Evolutionary conservation across 2,113 vertebrate species (phyloP), one percentile per base, ranked within the genome.

Genomic region (Limanda limanda): DNA sequence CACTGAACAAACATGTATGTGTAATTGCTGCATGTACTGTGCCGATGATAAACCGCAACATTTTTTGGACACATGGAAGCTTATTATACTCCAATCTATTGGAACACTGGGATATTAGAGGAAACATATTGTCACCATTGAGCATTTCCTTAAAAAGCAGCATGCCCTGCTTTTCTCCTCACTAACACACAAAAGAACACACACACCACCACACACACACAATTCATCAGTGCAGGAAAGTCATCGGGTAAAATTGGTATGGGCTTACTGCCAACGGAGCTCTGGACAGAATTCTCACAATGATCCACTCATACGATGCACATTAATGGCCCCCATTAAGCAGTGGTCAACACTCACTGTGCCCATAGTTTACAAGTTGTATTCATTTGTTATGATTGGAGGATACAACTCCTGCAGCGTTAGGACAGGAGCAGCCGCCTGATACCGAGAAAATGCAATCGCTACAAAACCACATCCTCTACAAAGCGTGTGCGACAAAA

Each of bases 301-400:
- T 84, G 79, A 86, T 80, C 76, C 85, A 80, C 76, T 88, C 72
- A 37, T 87, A 82, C 71, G 87, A 87, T 70, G 83, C 75, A 71
- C 89, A 84, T 76, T 86, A 90, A 85, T 85, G 78, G 85, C 10
- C 68, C 67, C 79, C 35, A 89, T 87, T 90, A 86, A 78, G 78
- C 78, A 42, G 51, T 73, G 71, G 85, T 83, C 70, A 63, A 79
- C 83, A 76, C 57, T 77, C 73, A 61, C 40, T 13, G 81, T 23
- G 57, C 24, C 35, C 48, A 66, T 24, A 55, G 27, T 60, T 64
- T 76, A 72, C 72, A 81, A 69, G 74, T 76, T 83, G 52, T 51
- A 71, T 67, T 66, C n/a, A 77, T 48, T 51, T 37, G 27, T 76
- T 75, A 52, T 61, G 51, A 81, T 69, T 81, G 42, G 54, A 75